phyloP scores from a whole-genome alignment of 2,113 vertebrate species.

The Ophiodon elongatus region DNA sequence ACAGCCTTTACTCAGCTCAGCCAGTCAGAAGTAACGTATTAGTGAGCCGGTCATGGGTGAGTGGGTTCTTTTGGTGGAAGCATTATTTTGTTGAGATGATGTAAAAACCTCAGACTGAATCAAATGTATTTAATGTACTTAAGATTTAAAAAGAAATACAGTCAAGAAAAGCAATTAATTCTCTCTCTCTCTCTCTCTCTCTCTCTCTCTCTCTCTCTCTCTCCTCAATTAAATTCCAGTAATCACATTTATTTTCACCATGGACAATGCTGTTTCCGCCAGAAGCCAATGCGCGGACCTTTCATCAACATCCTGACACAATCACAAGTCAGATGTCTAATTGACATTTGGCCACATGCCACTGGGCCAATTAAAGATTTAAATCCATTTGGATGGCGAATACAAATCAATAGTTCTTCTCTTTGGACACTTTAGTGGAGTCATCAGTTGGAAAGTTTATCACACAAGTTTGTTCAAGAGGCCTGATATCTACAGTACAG shows the following conservation, averaged over 20 bases:
- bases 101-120: slow-evolving; percentile 26
- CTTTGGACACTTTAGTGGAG: slow-evolving; percentile 67
- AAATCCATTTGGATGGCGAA: slow-evolving; percentile 64
- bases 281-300: slow-evolving; percentile 45
- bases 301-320: slow-evolving; percentile 73
- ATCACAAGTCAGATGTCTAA: slow-evolving; percentile 69
- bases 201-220: slow-evolving; percentile 4
- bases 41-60: slow-evolving; percentile 8
- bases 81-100: slow-evolving; percentile 36
- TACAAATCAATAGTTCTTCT: slow-evolving; percentile 72
- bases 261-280: slow-evolving; percentile 58
- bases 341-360: slow-evolving; percentile 75
- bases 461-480: slow-evolving; percentile 40
- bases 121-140: slow-evolving; percentile 17
- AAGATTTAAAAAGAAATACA: slow-evolving; percentile 36
- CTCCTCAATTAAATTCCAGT: slow-evolving; percentile 57
- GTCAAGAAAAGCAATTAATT: slow-evolving; percentile 30
- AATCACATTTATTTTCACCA: slow-evolving; percentile 71
- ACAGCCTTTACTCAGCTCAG: slow-evolving; percentile 31
- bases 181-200: slow-evolving; percentile 24
- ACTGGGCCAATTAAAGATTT: slow-evolving; percentile 78
- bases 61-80: slow-evolving; percentile 23
- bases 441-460: slow-evolving; percentile 71
- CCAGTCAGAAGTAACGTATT: slow-evolving; percentile 41
- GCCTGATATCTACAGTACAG: slow-evolving; percentile 19